phyloP scores from a whole-genome alignment of 2,113 vertebrate species.

The Indri indri region DNA sequence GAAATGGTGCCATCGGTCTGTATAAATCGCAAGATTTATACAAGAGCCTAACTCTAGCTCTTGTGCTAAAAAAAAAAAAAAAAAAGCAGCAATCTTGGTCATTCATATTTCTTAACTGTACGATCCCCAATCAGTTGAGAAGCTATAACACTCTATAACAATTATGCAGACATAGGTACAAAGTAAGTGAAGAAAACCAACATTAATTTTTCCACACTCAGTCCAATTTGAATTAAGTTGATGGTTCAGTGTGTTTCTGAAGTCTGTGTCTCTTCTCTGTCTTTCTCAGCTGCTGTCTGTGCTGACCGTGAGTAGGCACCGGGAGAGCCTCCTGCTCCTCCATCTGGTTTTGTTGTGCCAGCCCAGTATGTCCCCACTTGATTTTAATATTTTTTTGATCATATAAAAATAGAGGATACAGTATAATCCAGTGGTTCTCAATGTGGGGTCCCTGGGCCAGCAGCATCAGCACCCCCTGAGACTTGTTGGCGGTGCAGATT shows the following conservation, averaged over 20 bases:
- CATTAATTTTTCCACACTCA: slow-evolving; percentile 2
- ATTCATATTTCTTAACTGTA: slow-evolving; percentile 2
- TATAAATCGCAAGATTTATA: not conserved
- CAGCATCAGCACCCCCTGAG: not conserved
- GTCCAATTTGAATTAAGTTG: slow-evolving; percentile 28
- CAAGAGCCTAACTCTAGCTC: not conserved
- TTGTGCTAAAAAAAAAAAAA: not conserved
- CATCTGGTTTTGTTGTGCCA: not conserved
- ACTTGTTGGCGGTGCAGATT: not conserved
- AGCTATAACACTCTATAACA: not conserved
- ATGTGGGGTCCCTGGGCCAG: not conserved
- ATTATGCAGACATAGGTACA: slow-evolving; percentile 23
- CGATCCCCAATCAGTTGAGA: not conserved
- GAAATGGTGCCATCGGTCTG: not conserved
- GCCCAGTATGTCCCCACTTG: not conserved
- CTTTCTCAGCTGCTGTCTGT: not conserved
- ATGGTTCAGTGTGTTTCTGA: slow-evolving; percentile 8
- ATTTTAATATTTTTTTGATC: not conserved
- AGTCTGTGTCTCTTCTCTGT: not conserved
- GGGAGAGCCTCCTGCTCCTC: not conserved
- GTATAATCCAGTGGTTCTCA: not conserved
- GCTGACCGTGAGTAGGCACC: not conserved
- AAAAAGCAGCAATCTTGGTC: not conserved
- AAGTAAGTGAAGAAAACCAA: slow-evolving; percentile 50
- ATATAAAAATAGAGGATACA: not conserved